These are phyloP conservation scores for Takifugu ocellatus DNA, from an alignment of 2,797 vertebrate species.

Conservation along the genomic window DNA sequence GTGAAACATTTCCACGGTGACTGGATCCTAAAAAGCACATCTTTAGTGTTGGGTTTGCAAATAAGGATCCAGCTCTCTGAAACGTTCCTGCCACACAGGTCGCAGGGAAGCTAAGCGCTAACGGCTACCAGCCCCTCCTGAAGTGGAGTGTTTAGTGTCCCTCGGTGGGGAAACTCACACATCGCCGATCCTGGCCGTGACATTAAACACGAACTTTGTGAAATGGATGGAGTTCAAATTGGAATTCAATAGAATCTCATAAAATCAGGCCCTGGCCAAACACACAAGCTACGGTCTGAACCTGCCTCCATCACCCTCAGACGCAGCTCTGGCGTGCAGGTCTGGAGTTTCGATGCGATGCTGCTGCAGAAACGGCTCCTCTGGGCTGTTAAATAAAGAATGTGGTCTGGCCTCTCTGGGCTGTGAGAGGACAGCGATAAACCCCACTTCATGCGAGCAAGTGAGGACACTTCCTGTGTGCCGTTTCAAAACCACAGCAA, in stretches of 20 bases:
- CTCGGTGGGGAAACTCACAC: slow-evolving; percentile 26
- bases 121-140: slow-evolving; percentile 35
- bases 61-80: too few species aligned
- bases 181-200: slow-evolving; percentile 17
- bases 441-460: not conserved
- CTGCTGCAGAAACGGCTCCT: slow-evolving; percentile 28
- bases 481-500: not conserved
- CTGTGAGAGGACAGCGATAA: slow-evolving; percentile 2
- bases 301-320: not conserved
- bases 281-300: not conserved
- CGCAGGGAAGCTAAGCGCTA: slow-evolving; percentile 16
- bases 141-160: slow-evolving; percentile 20
- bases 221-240: slow-evolving; percentile 30
- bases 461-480: slow-evolving; percentile 22
- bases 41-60: too few species aligned
- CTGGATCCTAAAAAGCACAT: not conserved
- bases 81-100: slow-evolving; percentile 1
- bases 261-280: not conserved
- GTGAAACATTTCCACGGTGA: too few species aligned
- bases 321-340: too few species aligned
- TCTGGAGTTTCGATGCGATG: slow-evolving; percentile 7
- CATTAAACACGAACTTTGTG: slow-evolving; percentile 28
- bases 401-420: slow-evolving; percentile 22
- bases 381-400: slow-evolving; percentile 39
- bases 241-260: slow-evolving; percentile 4